Conservation (phyloP, 2,797 vertebrate genomes). For the Echeneis naucrates region DNA sequence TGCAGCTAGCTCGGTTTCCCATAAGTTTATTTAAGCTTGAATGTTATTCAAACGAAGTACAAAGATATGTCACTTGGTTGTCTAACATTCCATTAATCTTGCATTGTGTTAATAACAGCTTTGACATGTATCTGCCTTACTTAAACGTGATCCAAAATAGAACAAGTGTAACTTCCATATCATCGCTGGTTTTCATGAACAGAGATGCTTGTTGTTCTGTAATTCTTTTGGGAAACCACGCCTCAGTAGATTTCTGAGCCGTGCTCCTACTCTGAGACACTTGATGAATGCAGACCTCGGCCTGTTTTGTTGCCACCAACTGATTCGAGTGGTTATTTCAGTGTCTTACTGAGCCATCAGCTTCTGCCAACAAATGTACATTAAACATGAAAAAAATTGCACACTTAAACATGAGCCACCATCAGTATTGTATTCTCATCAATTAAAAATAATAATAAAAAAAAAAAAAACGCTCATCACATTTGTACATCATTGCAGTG, state of each 20-base stretch:
- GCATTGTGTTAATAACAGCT: conserved; percentile 25
- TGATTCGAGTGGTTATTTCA: conserved; percentile 49
- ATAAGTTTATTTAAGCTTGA: conserved; percentile 49
- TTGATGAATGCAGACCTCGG: conserved; percentile 44
- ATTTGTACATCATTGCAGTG: conserved; percentile 82
- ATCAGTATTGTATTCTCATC: conserved; percentile 46
- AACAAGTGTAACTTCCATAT: conserved; percentile 22
- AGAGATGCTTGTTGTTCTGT: conserved; percentile 14
- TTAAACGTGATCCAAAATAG: conserved; percentile 25
- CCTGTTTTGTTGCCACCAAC: conserved; percentile 51
- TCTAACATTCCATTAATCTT: conserved; percentile 12
- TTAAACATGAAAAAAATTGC: conserved; percentile 68
- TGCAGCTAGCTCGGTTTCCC: conserved; percentile 57
- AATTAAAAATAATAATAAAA: too few species aligned
- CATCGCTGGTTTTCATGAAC: conserved; percentile 28
- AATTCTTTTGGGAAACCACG: conserved; percentile 62
- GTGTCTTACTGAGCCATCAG: conserved; percentile 66
- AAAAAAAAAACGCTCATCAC: too few species aligned
- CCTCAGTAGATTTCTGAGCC: conserved; percentile 44
- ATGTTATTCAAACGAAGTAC: conserved; percentile 44
- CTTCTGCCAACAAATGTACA: conserved; percentile 81
- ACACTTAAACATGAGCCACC: conserved; percentile 68
- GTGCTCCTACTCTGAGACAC: conserved; percentile 64
- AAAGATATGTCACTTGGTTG: conserved; percentile 19
- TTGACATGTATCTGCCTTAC: conserved; percentile 39